Percentiles rank a stretch among this genome's conserved stretches.
Evolutionary conservation across 2,113 vertebrate species (phyloP).

Genomic region (Zapus hudsonius): DNA sequence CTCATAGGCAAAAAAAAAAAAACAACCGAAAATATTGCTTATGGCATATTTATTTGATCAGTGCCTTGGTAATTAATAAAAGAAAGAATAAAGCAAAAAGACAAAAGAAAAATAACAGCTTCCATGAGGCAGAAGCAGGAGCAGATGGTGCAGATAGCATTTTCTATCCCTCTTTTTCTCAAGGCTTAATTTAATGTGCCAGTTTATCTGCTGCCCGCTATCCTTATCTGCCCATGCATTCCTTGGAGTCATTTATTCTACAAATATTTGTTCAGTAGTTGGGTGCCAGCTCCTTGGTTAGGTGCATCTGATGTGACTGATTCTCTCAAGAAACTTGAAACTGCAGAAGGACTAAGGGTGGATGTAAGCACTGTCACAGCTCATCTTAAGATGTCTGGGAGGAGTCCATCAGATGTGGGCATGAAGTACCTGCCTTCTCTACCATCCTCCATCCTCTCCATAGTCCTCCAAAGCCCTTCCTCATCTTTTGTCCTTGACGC

Average conservation of each 20-base stretch:
- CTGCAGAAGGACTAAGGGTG: neutral
- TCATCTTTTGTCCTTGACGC: neutral
- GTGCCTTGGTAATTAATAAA: constrained; percentile 12
- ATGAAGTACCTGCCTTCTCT: neutral
- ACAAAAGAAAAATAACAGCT: neutral
- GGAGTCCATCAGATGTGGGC: neutral
- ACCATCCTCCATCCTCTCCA: neutral
- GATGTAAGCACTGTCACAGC: neutral
- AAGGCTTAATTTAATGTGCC: neutral
- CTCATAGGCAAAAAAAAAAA: neutral
- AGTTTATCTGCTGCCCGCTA: neutral
- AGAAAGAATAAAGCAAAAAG: neutral
- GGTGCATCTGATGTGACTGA: neutral
- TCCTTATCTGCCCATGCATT: neutral
- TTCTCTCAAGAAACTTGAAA: neutral
- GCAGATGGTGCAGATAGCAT: neutral
- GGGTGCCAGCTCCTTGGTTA: neutral
- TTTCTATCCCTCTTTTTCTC: neutral
- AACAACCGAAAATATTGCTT: neutral
- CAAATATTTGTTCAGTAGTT: neutral
- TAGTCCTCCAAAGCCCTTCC: neutral
- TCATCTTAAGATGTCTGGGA: too few relatives aligned
- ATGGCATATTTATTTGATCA: neutral
- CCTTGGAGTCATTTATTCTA: neutral
- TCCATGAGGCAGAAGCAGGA: neutral